Base-by-base conservation (phyloP, 2,888 invertebrate genomes). In the Troglohyphantes excavatus region DNA sequence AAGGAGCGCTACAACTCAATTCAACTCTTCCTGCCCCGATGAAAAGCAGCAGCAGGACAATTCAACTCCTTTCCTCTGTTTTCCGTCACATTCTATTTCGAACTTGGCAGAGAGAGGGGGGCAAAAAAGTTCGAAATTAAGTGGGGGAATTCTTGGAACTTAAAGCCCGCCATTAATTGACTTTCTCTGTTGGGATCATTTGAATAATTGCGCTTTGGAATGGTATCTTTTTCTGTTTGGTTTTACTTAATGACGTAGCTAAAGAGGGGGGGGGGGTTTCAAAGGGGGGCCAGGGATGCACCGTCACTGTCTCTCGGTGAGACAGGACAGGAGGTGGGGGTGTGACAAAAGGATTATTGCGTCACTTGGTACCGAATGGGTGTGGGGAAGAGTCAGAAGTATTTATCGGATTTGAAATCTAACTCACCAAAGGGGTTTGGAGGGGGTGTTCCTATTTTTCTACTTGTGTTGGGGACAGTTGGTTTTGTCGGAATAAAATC, bases 321-420 rank as follows among this genome's bases (percentile, higher is more conserved):
- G 70, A 86, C 72, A 65, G 78, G 79, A 87, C 86, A 87, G 86
- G 72, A 70, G 61, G 26, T 46, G 72, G 61, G 86, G 79, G 86
- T 87, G 86, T 72, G 86, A 87, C 86, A 87, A 87, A 83, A 87
- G 86, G 86, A 87, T 87, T 87, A 87, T 79, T 87, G 72, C 86
- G 63, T 87, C 86, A 87, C 86, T 87, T 79, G 65, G 59, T 70
- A 53, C 19, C 26, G 70, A 70, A 70, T 70, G 59, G 70, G 68
- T 59, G 13, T 26, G 27, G 78, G 67, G n/a, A 26, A 26, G 78
- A 19, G 39, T 68, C 46, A 26, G 65, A 67, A 53, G 33, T 29
- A 67, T 86, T 86, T 86, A 86, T 86, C 85, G 53, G 61, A 70
- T 39, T 86, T 61, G 13, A 43, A 23, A 73, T 73, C 73, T 73